These are phyloP conservation scores for Spinus olivaceus DNA, from an alignment of 2,797 vertebrate species.

Conservation along the genomic window DNA sequence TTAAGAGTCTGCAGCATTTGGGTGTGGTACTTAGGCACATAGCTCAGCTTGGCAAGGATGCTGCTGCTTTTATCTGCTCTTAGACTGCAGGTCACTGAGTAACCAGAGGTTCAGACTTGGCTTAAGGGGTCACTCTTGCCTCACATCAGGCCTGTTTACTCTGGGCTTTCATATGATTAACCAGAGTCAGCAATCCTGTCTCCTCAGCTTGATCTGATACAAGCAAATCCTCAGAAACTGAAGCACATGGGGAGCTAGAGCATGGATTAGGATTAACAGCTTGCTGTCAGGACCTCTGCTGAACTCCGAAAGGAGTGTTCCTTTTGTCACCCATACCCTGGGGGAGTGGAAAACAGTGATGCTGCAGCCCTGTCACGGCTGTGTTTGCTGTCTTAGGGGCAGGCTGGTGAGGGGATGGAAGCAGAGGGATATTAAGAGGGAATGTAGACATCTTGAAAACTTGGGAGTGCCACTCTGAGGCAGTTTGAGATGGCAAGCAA, in stretches of 20 bases:
- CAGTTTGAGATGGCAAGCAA: neutral
- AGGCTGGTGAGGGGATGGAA: neutral
- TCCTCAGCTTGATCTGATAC: neutral
- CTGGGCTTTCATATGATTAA: neutral
- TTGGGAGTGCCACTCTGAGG: neutral
- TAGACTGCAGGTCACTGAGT: neutral
- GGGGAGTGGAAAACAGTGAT: neutral
- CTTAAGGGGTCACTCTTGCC: neutral
- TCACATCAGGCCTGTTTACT: neutral
- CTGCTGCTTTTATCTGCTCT: neutral
- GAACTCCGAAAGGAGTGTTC: neutral
- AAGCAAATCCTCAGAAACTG: neutral
- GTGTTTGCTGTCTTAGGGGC: neutral
- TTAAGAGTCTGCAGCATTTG: neutral
- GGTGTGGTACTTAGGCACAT: rapidly evolving
- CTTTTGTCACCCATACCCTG: neutral
- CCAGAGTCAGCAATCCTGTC: neutral
- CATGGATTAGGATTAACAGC: neutral
- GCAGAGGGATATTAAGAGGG: neutral
- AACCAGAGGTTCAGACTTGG: neutral
- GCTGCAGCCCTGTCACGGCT: neutral
- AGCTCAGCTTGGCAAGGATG: neutral
- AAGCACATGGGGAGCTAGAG: neutral
- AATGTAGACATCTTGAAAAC: neutral
- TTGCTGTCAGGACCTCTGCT: neutral